Percentiles rank a stretch among this genome's conserved stretches.
Conservation (phyloP, 2,888 invertebrate species). For the Chydorus sphaericus region DNA sequence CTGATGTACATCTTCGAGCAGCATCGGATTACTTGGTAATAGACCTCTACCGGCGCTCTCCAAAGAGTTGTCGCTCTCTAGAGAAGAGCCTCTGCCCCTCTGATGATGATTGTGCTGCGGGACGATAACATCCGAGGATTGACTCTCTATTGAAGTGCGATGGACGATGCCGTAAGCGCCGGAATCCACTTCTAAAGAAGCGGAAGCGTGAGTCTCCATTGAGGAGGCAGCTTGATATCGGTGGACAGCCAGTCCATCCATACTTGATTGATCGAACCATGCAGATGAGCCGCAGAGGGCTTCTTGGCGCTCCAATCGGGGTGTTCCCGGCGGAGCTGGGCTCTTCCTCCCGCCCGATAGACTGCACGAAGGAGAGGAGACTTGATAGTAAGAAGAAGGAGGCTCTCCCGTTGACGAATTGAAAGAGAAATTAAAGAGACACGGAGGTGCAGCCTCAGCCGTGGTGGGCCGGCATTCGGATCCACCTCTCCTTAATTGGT, state of each 20-base stretch:
- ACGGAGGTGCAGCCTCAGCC: background rate
- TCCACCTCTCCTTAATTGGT: background rate
- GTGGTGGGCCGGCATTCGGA: background rate
- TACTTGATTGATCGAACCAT: constrained; percentile 10
- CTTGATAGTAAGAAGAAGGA: background rate
- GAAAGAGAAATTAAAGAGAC: constrained; percentile 12
- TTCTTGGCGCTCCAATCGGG: constrained; percentile 14
- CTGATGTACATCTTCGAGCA: too few species aligned
- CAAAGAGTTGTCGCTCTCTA: constrained; percentile 15
- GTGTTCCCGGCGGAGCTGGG: constrained; percentile 11
- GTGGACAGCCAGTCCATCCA: background rate
- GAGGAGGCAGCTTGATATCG: constrained; percentile 5
- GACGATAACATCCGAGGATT: constrained; percentile 10
- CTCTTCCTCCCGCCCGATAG: constrained; percentile 4
- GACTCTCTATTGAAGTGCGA: constrained; percentile 12
- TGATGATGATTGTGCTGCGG: constrained; percentile 7
- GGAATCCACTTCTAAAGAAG: constrained; percentile 11
- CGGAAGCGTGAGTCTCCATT: constrained; percentile 13
- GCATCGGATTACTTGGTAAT: background rate
- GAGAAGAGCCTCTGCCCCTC: background rate
- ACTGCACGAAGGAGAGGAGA: background rate
- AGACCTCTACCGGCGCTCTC: constrained; percentile 1
- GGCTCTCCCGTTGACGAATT: background rate
- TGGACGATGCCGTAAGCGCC: constrained; percentile 6
- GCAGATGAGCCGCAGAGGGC: constrained; percentile 14